phyloP scores from a whole-genome alignment of 2,797 vertebrate species.

The Mormyrops attenuatus region DNA sequence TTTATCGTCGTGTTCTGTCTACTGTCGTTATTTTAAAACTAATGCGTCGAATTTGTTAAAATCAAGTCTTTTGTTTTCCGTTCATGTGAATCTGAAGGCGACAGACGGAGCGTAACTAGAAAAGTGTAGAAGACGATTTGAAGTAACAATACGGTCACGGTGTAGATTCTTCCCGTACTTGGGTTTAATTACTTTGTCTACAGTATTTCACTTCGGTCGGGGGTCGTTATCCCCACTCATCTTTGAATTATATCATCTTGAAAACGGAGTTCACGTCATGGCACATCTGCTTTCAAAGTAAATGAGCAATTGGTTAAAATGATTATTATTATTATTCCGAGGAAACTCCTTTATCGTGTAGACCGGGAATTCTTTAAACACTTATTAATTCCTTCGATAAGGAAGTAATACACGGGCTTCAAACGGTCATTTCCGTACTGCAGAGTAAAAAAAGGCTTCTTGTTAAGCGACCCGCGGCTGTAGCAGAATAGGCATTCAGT shows the following conservation, averaged over 20 bases:
- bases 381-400: not conserved
- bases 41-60: not conserved
- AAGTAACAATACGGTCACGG: not conserved
- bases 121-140: not conserved
- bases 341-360: not conserved
- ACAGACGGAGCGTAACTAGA: not conserved
- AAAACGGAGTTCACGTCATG: not conserved
- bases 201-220: not conserved
- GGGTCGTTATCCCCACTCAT: not conserved
- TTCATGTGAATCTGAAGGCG: not conserved
- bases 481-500: not conserved
- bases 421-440: not conserved
- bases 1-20: slow-evolving; percentile 14
- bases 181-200: not conserved
- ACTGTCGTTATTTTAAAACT: not conserved
- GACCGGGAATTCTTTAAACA: not conserved
- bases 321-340: not conserved
- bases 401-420: not conserved
- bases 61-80: not conserved
- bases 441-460: not conserved
- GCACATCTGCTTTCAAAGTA: not conserved
- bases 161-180: not conserved
- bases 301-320: not conserved
- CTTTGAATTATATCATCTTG: not conserved
- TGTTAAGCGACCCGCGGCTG: not conserved